phyloP scores from a whole-genome alignment of 1,140 invertebrate species.

The Hestina assimilis region DNA sequence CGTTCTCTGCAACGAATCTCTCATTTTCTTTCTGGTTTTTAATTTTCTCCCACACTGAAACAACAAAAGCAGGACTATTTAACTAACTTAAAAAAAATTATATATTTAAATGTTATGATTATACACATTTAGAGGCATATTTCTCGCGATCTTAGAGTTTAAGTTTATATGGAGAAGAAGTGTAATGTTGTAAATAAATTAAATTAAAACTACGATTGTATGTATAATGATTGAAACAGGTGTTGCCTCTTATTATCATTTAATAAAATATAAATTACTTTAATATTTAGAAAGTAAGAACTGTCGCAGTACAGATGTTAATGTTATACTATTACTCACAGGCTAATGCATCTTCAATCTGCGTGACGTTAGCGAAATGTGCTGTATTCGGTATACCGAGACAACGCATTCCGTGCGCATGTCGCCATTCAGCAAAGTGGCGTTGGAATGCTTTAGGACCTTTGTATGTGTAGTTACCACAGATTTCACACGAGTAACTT shows the following conservation, averaged over 20 bases:
- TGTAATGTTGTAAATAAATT: background rate
- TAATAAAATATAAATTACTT: too few relatives aligned
- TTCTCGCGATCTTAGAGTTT: too few relatives aligned
- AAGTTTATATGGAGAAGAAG: background rate
- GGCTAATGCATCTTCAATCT: conserved; percentile 98
- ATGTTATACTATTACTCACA: too few relatives aligned
- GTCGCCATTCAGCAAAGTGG: conserved; percentile 99
- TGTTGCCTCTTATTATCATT: too few relatives aligned
- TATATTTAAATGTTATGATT: too few relatives aligned
- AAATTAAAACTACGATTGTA: too few relatives aligned
- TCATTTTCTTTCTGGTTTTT: conserved; percentile 97
- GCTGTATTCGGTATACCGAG: conserved; percentile 99
- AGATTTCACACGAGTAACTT: conserved; percentile 99
- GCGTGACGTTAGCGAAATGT: conserved; percentile 99
- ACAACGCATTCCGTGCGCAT: conserved; percentile 99
- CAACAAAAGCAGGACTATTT: background rate
- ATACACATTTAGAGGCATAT: too few relatives aligned
- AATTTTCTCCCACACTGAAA: conserved; percentile 96
- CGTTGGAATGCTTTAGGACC: conserved; percentile 99
- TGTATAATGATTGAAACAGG: too few relatives aligned
- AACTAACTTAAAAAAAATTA: background rate
- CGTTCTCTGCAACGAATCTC: conserved; percentile 96
- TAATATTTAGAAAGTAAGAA: too few relatives aligned
- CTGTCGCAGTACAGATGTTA: too few relatives aligned
- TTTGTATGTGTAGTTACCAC: conserved; percentile 99